Evolutionary conservation across 1,140 invertebrate species (phyloP).

Genomic region (Pissodes strobi): DNA sequence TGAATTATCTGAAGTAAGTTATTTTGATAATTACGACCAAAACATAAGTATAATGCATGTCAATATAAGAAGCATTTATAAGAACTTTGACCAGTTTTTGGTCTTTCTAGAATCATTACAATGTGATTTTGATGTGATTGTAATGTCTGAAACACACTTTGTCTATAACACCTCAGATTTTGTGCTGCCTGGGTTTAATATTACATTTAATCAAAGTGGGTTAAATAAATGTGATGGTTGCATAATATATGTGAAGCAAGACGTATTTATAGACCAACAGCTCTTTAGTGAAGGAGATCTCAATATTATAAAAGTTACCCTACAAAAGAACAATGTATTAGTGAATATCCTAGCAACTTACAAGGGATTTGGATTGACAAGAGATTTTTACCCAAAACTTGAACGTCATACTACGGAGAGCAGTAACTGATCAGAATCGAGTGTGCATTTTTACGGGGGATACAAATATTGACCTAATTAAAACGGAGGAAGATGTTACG

Average conservation of each 20-base stretch:
- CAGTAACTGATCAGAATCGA: background rate
- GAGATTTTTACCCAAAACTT: background rate
- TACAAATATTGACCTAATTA: background rate
- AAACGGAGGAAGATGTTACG: background rate
- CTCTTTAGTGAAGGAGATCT: background rate
- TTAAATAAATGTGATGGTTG: slow-evolving; percentile 9
- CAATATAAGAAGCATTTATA: background rate
- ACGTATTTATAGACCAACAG: background rate
- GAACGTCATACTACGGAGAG: background rate
- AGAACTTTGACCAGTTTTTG: background rate
- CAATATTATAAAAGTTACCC: background rate
- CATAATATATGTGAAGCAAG: background rate
- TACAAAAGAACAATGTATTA: background rate
- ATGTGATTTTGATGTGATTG: background rate
- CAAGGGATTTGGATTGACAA: background rate
- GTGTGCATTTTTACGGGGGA: background rate
- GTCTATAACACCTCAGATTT: background rate
- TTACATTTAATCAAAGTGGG: background rate
- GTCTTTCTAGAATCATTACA: background rate
- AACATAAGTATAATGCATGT: background rate
- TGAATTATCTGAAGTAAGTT: background rate
- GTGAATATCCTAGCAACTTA: background rate
- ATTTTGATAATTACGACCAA: background rate
- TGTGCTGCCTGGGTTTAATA: background rate
- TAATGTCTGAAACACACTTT: background rate